Percentiles rank a stretch among this genome's conserved stretches.
Conservation (phyloP, 2,113 vertebrate genomes). For the Terrapene triunguis region DNA sequence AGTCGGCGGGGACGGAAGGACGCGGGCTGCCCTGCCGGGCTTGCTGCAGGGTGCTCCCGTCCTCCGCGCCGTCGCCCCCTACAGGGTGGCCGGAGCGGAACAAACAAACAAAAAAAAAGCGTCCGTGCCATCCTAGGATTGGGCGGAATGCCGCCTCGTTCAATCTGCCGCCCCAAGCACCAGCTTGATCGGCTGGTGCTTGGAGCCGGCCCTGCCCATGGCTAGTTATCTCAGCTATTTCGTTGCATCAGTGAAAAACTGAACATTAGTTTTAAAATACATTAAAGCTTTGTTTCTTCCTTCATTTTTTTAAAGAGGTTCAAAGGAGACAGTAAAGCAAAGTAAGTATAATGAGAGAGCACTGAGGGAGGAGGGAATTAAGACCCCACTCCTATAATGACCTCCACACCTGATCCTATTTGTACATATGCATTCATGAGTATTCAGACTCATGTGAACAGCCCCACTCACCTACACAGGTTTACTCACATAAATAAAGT, state of each 20-base stretch:
- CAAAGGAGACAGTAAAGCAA: background rate
- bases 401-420: accelerated
- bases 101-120: too few relatives aligned
- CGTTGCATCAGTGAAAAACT: background rate
- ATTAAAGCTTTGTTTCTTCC: accelerated
- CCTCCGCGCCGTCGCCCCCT: too few relatives aligned
- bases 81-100: too few relatives aligned
- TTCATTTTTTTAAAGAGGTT: background rate
- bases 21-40: too few relatives aligned
- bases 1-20: too few relatives aligned
- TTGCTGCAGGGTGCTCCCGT: too few relatives aligned
- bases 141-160: too few relatives aligned
- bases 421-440: background rate
- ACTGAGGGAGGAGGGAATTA: background rate
- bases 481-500: accelerated
- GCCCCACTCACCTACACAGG: accelerated
- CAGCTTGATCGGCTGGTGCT: too few relatives aligned
- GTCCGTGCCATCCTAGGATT: too few relatives aligned
- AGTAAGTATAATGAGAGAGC: background rate
- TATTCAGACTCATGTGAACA: background rate
- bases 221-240: background rate
- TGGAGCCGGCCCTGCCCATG: background rate
- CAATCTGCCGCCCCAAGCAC: too few relatives aligned
- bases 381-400: background rate
- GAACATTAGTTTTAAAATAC: background rate